Percentiles rank a stretch among this genome's conserved stretches.
Evolutionary conservation across 2,888 invertebrate species (phyloP).

Genomic region (Marronus borbonicus): DNA sequence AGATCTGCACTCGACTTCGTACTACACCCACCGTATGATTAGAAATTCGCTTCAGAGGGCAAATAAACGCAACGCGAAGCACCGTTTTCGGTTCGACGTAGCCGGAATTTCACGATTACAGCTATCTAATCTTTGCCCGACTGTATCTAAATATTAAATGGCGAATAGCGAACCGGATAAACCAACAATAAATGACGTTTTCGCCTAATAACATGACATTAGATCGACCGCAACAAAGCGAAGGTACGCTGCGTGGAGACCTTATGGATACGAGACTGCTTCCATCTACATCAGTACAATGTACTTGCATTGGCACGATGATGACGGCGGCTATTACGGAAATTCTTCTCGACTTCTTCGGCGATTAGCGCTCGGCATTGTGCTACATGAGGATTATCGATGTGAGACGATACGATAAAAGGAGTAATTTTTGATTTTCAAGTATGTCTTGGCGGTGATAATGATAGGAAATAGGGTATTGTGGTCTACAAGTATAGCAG

Average conservation of each 20-base stretch:
- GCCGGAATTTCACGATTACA: conserved; percentile 26
- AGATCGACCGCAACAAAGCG: conserved; percentile 16
- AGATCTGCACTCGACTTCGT: not conserved
- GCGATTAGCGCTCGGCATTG: too few species aligned
- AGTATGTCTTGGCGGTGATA: too few species aligned
- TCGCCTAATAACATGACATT: conserved; percentile 36
- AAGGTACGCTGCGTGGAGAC: not conserved
- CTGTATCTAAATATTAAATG: conserved; percentile 42
- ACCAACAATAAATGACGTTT: conserved; percentile 38
- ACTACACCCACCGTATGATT: conserved; percentile 14
- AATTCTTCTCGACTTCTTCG: too few species aligned
- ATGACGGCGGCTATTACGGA: too few species aligned
- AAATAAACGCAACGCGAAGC: conserved; percentile 14
- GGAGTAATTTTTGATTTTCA: too few species aligned
- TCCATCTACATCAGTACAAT: too few species aligned
- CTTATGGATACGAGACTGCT: not conserved
- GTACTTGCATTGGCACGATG: too few species aligned
- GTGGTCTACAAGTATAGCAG: too few species aligned
- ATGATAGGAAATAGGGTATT: too few species aligned
- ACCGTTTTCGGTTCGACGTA: not conserved
- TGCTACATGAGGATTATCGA: not conserved
- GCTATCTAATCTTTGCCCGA: conserved; percentile 27
- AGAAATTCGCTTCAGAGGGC: conserved; percentile 29
- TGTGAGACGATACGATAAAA: not conserved
- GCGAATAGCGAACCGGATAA: conserved; percentile 19